A percentile compares a stretch with the other conserved stretches of the same genome.
Conservation (phyloP, 2,113 vertebrate genomes). For the Hypanus sabinus region DNA sequence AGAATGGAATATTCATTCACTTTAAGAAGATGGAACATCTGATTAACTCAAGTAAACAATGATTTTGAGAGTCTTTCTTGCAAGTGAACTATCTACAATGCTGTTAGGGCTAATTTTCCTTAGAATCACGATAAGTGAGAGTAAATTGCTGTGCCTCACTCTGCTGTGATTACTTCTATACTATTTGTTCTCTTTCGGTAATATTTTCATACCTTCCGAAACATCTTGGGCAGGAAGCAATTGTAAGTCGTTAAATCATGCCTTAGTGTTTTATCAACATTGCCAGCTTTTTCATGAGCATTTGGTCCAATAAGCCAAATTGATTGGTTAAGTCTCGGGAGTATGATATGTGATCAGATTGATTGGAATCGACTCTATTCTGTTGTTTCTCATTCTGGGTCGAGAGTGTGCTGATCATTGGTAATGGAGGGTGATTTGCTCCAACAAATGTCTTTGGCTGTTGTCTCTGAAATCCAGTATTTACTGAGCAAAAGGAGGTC, state of each 20-base stretch:
- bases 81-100: background rate
- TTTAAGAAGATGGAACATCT: background rate
- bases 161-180: background rate
- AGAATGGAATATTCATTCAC: slow-evolving; percentile 1
- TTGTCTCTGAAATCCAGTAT: background rate
- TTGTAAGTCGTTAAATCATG: background rate
- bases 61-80: background rate
- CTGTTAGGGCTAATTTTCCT: background rate
- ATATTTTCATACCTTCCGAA: background rate
- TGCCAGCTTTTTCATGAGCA: too few species aligned
- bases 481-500: background rate
- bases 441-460: background rate
- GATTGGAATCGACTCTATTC: background rate
- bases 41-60: background rate
- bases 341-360: background rate
- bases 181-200: background rate
- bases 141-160: background rate
- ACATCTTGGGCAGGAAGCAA: background rate
- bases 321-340: background rate
- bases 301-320: background rate
- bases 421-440: background rate
- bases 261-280: too few species aligned
- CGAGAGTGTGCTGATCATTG: background rate
- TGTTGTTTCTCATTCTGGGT: background rate
- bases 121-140: background rate